Percentiles rank a stretch among this genome's conserved stretches.
phyloP scores from a whole-genome alignment of 2,888 invertebrate species.

The Drosophila demipolita region DNA sequence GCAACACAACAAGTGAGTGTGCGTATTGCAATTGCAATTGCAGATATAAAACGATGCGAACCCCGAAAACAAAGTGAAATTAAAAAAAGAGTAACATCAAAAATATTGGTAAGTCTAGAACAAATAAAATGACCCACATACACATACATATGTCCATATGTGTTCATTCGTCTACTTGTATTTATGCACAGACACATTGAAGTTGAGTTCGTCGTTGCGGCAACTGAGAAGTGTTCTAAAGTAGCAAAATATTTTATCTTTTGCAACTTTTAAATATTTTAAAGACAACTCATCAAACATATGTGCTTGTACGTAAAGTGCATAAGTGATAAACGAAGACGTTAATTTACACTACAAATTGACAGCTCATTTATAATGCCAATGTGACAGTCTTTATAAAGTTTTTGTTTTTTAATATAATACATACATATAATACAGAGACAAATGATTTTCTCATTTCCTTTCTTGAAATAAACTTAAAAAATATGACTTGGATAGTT shows the following conservation, averaged over 20 bases:
- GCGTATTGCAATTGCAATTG: conserved; percentile 15
- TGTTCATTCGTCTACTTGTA: conserved; percentile 7
- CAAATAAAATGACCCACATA: conserved; percentile 71
- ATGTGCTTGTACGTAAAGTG: neutral
- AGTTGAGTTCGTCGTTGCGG: conserved; percentile 14
- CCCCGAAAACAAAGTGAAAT: conserved; percentile 24
- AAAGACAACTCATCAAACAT: neutral
- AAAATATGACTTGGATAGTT: neutral
- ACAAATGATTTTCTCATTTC: neutral
- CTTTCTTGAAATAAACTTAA: neutral
- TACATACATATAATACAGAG: neutral
- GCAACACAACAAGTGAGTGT: conserved; percentile 55
- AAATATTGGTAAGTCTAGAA: conserved; percentile 65
- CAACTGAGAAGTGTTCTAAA: neutral
- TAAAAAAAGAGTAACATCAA: conserved; percentile 19
- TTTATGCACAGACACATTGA: conserved; percentile 23
- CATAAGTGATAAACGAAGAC: conserved; percentile 2
- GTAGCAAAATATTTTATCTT: neutral
- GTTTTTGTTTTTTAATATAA: conserved; percentile 23
- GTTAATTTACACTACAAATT: conserved; percentile 33
- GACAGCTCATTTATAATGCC: conserved; percentile 40
- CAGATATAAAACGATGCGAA: neutral
- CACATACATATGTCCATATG: conserved; percentile 19
- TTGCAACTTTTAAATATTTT: neutral
- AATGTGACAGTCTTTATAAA: conserved; percentile 47